These are phyloP conservation scores for Plumapathes pennacea DNA, from an alignment of 92 coral and sea anemone genomes.

Conservation along the genomic window DNA sequence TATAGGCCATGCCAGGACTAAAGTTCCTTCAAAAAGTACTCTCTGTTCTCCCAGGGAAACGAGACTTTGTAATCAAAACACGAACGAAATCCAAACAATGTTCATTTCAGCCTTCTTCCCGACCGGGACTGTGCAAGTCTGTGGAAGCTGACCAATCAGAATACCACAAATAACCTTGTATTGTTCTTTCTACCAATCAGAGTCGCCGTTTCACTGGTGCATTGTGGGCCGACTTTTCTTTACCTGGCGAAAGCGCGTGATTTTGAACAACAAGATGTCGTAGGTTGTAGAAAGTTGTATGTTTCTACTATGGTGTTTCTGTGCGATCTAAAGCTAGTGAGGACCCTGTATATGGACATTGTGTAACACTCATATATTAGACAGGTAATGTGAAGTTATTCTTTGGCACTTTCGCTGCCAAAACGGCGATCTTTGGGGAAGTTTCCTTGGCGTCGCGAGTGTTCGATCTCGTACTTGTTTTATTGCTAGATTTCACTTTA, in stretches of 20 bases:
- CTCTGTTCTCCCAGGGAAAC: too few species aligned
- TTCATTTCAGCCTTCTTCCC: too few species aligned
- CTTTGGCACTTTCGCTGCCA: constrained; percentile 7
- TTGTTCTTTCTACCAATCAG: constrained; percentile 66
- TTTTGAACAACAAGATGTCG: constrained; percentile 99
- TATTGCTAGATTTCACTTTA: too few species aligned
- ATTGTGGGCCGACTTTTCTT: constrained; percentile 94
- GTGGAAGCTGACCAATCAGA: constrained; percentile 69
- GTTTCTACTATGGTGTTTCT: constrained; percentile 80
- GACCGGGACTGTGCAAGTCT: too few species aligned
- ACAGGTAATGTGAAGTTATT: constrained; percentile 60
- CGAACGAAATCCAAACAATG: too few species aligned
- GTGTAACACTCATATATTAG: constrained; percentile 56
- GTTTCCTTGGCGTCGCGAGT: too few species aligned
- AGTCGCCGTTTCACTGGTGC: constrained; percentile 34
- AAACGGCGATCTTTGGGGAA: too few species aligned
- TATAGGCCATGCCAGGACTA: too few species aligned
- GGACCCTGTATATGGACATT: constrained; percentile 59
- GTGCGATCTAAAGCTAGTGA: constrained; percentile 50
- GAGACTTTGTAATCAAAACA: too few species aligned
- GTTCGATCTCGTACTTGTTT: too few species aligned
- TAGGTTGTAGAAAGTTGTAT: constrained; percentile 52
- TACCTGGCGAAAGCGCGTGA: constrained; percentile 99
- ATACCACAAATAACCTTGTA: constrained; percentile 3
- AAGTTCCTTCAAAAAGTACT: too few species aligned